A percentile compares a stretch with the other conserved stretches of the same genome.
Evolutionary conservation across 2,888 invertebrate species (phyloP).

Genomic region (Spicauda simplicius): DNA sequence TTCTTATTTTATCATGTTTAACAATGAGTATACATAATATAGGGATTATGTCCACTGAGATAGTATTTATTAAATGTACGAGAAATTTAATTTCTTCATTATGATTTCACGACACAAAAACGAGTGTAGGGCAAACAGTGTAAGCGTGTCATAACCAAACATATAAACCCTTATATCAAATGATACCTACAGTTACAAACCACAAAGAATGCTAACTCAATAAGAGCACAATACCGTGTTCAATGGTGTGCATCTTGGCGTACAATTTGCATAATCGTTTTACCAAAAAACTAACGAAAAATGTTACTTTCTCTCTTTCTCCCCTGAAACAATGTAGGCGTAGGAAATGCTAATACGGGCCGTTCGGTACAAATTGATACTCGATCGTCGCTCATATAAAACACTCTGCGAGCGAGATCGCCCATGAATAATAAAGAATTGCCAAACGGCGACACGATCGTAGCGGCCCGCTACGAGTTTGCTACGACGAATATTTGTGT

Average conservation of each 20-base stretch:
- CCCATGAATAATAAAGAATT: constrained; percentile 84
- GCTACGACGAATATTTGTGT: constrained; percentile 48
- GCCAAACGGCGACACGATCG: constrained; percentile 62
- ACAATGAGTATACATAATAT: no score
- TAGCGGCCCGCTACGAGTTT: constrained; percentile 49
- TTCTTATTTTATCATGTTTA: no score
- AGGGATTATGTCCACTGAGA: no score
- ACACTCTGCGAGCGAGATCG: constrained; percentile 80
- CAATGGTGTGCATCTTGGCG: constrained; percentile 34
- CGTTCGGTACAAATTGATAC: constrained; percentile 83
- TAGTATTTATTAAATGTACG: no score
- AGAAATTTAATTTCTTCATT: no score
- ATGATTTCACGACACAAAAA: no score
- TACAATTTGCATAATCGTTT: constrained; percentile 42
- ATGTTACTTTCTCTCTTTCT: constrained; percentile 43
- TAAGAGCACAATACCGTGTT: constrained; percentile 33
- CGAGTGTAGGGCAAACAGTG: no score
- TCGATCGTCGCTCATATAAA: constrained; percentile 85
- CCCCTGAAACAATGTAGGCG: constrained; percentile 72
- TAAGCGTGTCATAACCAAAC: background rate
- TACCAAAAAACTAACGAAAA: constrained; percentile 45
- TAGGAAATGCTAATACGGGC: constrained; percentile 79
- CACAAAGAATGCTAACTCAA: constrained; percentile 18
- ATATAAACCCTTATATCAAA: background rate
- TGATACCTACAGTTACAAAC: constrained; percentile 8